Conservation (phyloP, 1,140 invertebrate genomes). For the Tetragnatha versicolor region DNA sequence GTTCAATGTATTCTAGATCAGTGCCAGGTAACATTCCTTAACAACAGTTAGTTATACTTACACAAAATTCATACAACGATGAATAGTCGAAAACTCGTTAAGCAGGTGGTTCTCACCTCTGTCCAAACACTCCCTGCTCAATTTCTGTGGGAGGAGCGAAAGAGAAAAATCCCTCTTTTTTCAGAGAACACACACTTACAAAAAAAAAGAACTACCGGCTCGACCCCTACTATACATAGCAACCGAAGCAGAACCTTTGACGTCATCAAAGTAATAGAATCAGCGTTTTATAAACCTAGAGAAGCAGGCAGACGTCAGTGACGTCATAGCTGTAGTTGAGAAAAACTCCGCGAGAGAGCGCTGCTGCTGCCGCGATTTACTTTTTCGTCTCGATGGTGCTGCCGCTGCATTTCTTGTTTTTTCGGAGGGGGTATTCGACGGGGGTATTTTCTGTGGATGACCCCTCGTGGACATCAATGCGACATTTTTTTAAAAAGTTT, state of each 20-base stretch:
- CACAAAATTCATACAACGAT: too few relatives aligned
- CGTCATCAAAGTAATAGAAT: conserved; percentile 51
- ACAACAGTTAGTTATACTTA: too few relatives aligned
- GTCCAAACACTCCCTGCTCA: conserved; percentile 19
- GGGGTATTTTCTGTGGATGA: too few relatives aligned
- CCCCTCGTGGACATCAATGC: too few relatives aligned
- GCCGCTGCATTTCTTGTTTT: conserved; percentile 19
- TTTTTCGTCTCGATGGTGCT: conserved; percentile 49
- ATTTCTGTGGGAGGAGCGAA: conserved; percentile 30
- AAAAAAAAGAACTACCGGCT: background rate
- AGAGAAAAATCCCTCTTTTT: background rate
- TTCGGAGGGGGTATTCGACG: background rate
- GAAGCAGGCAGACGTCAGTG: conserved; percentile 13
- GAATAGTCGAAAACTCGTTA: too few relatives aligned
- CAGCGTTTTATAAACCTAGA: conserved; percentile 45
- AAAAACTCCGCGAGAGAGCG: background rate
- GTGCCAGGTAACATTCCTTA: too few relatives aligned
- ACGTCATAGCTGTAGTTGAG: background rate
- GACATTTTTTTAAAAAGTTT: too few relatives aligned
- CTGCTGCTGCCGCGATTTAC: conserved; percentile 35
- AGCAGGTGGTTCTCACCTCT: conserved; percentile 5
- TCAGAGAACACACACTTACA: conserved; percentile 11
- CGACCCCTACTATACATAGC: too few relatives aligned
- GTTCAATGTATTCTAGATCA: too few relatives aligned
- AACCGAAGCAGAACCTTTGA: conserved; percentile 3